Base-by-base conservation (phyloP, 2,797 vertebrate genomes). In the Anguilla pacifica region DNA sequence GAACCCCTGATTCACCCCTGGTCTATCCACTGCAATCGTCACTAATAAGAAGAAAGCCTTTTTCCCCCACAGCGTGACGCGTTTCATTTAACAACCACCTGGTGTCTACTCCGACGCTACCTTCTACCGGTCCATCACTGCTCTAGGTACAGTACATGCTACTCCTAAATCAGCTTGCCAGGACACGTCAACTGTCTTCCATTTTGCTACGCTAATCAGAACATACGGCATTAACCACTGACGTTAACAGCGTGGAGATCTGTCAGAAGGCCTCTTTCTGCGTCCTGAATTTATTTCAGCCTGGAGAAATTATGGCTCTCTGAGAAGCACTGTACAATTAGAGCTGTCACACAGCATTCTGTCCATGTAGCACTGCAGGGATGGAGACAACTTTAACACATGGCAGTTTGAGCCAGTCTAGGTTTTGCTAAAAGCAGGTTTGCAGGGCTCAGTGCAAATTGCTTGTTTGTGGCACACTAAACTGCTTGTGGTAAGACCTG, bases 1-100 rank as follows among this genome's bases (percentile, higher is more conserved):
- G 87, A 90, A 91, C 91, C 92, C 83, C 93, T 88, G 92, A 91
- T 90, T 92, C 91, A 93, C 91, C 6, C 35, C 89, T 91, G 87
- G 89, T 83, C 86, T 87, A 92, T 90, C 89, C 59, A 1, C 89
- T 72, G 43, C 88, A 92, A 86, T 91, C 92, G 88, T 88, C 90
- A 85, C 86, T 49, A 90, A 19, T 91, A 91, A 86, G 53, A 79
- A 79, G 53, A 90, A 91, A 87, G 86, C 53, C 90, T 91, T 85
- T 6, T 46, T 6, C 90, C 87, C 72, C 59, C 90, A 88, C 57
- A 11, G 19, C 91, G 35, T 22, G 90, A 91, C 87, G 83, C 86
- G 70, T 70, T 59, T 88, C 89, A 81, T 74, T 90, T 90, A 91
- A 89, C 77, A 89, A 91, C 67, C 87, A 85, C 84, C 89, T 91